A percentile compares a stretch with the other conserved stretches of the same genome.
These are phyloP conservation scores for Callionymus lyra DNA, from an alignment of 2,113 vertebrate species.

Conservation along the genomic window DNA sequence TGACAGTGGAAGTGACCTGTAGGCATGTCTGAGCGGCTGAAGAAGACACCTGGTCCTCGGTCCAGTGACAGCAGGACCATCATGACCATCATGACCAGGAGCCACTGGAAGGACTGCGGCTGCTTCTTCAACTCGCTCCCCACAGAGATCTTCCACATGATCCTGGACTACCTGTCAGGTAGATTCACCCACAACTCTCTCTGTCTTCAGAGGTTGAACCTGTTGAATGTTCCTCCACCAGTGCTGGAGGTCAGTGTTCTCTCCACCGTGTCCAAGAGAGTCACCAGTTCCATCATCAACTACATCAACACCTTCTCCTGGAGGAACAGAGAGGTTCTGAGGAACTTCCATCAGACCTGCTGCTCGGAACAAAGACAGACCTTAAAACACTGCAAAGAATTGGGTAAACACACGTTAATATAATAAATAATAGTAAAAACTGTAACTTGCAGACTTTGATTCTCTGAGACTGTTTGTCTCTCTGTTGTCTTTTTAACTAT, in stretches of 20 bases:
- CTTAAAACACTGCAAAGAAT: constrained; percentile 72
- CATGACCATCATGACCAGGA: constrained; percentile 20
- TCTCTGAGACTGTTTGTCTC: background rate
- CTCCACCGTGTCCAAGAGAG: constrained; percentile 80
- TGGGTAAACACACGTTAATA: constrained; percentile 64
- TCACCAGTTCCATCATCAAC: constrained; percentile 57
- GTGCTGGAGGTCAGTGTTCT: constrained; percentile 78
- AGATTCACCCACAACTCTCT: no score
- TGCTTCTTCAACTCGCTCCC: constrained; percentile 71
- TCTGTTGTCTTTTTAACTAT: background rate
- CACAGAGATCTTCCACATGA: constrained; percentile 76
- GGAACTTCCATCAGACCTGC: constrained; percentile 64
- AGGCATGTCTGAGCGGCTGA: no score
- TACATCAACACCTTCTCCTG: constrained; percentile 74
- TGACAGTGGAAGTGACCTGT: no score
- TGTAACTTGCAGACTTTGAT: no score
- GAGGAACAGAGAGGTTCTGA: constrained; percentile 68
- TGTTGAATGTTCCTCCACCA: constrained; percentile 46
- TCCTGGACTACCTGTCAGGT: constrained; percentile 55
- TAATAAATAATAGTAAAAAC: no score
- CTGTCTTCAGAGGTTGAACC: background rate
- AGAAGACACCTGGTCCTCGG: no score
- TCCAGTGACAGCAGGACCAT: background rate
- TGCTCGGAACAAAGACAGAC: constrained; percentile 23
- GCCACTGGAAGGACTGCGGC: constrained; percentile 7